These are phyloP conservation scores for Villa cingulata DNA, from an alignment of 2,888 invertebrate species.

Conservation along the genomic window DNA sequence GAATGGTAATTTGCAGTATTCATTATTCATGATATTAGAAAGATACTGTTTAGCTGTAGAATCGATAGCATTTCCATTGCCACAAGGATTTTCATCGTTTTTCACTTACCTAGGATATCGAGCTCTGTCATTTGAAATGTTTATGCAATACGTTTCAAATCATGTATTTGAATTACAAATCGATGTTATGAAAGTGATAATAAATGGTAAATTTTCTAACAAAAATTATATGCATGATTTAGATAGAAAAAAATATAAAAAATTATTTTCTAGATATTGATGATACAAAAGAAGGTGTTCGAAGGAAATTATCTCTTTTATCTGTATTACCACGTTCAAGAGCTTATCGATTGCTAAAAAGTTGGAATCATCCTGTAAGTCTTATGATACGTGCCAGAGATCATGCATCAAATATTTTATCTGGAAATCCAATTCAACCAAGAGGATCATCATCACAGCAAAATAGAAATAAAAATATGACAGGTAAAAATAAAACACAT, in stretches of 20 bases:
- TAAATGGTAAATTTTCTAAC: constrained; percentile 50
- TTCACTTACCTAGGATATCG: constrained; percentile 76
- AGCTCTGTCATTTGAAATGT: constrained; percentile 60
- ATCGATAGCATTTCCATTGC: constrained; percentile 66
- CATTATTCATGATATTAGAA: constrained; percentile 66
- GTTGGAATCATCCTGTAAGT: constrained; percentile 64
- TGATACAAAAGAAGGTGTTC: constrained; percentile 43
- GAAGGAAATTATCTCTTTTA: constrained; percentile 57
- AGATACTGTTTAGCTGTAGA: constrained; percentile 68
- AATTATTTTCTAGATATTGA: constrained; percentile 33
- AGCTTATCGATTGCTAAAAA: constrained; percentile 61
- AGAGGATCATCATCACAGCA: constrained; percentile 7
- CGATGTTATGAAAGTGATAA: constrained; percentile 72
- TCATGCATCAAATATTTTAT: constrained; percentile 66
- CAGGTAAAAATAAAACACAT: no score
- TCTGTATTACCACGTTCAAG: constrained; percentile 63
- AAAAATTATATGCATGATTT: no score
- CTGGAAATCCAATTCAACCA: constrained; percentile 45
- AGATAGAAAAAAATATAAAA: neutral
- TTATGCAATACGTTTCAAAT: constrained; percentile 69
- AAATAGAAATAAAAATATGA: constrained; percentile 5
- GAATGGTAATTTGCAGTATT: constrained; percentile 51
- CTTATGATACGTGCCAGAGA: constrained; percentile 65
- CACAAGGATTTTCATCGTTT: constrained; percentile 79
- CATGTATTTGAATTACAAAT: constrained; percentile 78